A percentile compares a stretch with the other conserved stretches of the same genome.
phyloP scores from a whole-genome alignment of 1,140 invertebrate species.

The Cherax quadricarinatus region DNA sequence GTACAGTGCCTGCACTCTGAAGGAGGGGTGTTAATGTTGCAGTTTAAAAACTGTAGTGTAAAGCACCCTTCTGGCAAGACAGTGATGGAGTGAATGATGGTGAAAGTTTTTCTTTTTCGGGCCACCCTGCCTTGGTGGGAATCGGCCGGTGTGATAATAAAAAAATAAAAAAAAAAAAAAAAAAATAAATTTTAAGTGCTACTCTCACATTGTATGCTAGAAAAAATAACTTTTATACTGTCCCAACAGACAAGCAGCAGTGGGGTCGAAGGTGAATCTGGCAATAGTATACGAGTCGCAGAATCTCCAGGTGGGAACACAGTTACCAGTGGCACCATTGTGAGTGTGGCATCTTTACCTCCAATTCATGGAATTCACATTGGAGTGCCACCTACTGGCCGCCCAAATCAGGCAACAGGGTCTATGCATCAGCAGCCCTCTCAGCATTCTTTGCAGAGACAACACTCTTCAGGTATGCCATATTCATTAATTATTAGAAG shows the following conservation, averaged over 20 bases:
- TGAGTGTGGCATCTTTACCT: slow-evolving; percentile 4
- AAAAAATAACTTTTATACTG: no score
- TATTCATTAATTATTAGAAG: not conserved
- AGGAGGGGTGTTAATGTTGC: no score
- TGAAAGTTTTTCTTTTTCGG: no score
- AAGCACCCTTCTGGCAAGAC: no score
- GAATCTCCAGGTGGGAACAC: slow-evolving; percentile 51
- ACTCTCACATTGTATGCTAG: no score
- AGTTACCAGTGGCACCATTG: slow-evolving; percentile 7
- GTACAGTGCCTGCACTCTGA: no score
- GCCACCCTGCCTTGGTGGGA: no score
- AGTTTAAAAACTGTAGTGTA: no score
- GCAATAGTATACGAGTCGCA: slow-evolving; percentile 44
- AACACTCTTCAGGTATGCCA: slow-evolving; percentile 21
- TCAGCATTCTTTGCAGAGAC: slow-evolving; percentile 24
- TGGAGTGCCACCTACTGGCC: not conserved
- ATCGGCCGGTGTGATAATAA: no score
- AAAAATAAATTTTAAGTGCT: no score
- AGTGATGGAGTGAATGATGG: no score
- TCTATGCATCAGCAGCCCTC: slow-evolving; percentile 10
- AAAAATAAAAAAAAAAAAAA: no score
- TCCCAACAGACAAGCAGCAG: slow-evolving; percentile 30
- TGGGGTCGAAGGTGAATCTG: slow-evolving; percentile 5
- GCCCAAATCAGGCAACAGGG: not conserved
- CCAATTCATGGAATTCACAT: slow-evolving; percentile 10